Conservation (phyloP, 2,888 invertebrate species). For the Dynastes tityus region DNA sequence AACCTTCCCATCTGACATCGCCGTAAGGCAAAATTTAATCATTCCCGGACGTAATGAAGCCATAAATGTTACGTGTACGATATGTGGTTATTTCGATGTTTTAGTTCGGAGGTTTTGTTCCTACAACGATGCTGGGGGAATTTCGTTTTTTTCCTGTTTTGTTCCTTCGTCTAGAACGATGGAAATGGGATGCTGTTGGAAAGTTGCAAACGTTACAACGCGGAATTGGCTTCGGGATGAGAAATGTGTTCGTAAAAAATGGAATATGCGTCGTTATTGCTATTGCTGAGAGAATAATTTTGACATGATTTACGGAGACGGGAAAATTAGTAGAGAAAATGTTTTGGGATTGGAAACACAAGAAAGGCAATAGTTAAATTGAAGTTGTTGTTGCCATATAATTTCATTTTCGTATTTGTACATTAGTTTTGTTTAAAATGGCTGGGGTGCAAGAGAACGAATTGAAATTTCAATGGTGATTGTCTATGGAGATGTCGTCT, state of each 20-base stretch:
- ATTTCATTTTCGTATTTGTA: no score
- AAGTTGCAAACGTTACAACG: neutral
- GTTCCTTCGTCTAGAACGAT: neutral
- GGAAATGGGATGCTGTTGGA: neutral
- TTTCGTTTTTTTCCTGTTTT: neutral
- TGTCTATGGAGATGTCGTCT: no score
- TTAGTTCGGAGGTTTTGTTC: neutral
- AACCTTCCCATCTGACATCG: neutral
- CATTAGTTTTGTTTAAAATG: no score
- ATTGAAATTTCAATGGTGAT: no score
- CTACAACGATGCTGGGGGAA: neutral
- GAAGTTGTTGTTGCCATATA: no score
- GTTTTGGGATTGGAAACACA: no score
- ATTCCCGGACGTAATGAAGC: neutral
- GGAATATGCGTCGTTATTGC: neutral
- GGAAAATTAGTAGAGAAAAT: neutral
- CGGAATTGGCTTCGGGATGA: neutral
- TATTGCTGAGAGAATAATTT: neutral
- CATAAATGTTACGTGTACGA: slow-evolving; percentile 3
- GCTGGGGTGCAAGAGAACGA: no score
- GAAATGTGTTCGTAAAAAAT: slow-evolving; percentile 6
- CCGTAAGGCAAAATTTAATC: neutral
- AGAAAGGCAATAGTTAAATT: no score
- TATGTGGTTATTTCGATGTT: neutral
- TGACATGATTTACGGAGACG: neutral